A percentile compares a stretch with the other conserved stretches of the same genome.
These are phyloP conservation scores for Cygnus atratus DNA, from an alignment of 2,113 vertebrate genomes.

Conservation along the genomic window DNA sequence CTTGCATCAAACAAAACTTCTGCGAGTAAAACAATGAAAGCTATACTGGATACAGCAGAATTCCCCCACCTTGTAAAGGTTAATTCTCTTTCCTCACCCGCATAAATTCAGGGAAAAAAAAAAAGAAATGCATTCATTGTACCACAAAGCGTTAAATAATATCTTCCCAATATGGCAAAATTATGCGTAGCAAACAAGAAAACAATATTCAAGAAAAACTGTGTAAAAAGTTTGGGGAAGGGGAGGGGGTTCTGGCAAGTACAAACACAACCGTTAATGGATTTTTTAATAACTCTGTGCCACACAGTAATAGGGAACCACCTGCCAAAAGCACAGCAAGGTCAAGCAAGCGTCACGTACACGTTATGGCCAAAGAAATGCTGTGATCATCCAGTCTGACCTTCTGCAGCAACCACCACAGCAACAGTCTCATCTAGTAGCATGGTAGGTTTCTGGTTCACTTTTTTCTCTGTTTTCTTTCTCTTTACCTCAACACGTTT, in stretches of 20 bases:
- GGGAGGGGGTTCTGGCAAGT: slow-evolving; percentile 25
- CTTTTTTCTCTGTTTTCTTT: not conserved
- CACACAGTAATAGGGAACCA: slow-evolving; percentile 36
- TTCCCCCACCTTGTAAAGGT: not conserved
- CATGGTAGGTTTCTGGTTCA: fast-evolving
- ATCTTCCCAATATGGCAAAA: slow-evolving; percentile 47
- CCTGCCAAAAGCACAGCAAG: slow-evolving; percentile 70
- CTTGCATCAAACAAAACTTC: slow-evolving; percentile 64
- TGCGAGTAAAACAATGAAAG: slow-evolving; percentile 38
- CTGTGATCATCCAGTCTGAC: slow-evolving; percentile 33
- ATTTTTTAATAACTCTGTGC: slow-evolving; percentile 50
- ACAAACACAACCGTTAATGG: slow-evolving; percentile 21
- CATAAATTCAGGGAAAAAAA: not conserved
- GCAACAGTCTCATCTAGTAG: fast-evolving
- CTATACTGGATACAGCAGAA: not conserved
- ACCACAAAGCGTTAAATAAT: not conserved
- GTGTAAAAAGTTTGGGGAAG: not conserved
- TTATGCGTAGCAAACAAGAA: not conserved
- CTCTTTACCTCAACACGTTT: not conserved
- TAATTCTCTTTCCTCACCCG: slow-evolving; percentile 4
- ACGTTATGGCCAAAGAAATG: slow-evolving; percentile 34
- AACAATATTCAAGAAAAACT: slow-evolving; percentile 16
- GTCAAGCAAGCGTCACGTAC: slow-evolving; percentile 60
- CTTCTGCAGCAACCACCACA: slow-evolving; percentile 33
- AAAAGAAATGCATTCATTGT: not conserved